phyloP scores from a whole-genome alignment of 1,140 invertebrate species.

The Dinoponera quadriceps region DNA sequence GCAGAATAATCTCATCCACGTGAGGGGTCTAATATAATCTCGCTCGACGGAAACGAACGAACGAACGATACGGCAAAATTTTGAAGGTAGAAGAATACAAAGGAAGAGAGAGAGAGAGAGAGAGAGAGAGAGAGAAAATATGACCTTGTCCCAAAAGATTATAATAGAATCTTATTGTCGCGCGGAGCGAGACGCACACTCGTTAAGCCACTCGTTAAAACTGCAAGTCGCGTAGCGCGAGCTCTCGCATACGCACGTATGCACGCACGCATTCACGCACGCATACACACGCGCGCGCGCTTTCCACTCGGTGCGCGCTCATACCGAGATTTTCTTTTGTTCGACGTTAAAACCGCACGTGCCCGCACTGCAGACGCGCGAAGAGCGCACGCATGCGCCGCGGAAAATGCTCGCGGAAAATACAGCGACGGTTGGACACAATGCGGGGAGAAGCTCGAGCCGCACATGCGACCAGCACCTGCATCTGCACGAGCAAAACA shows the following conservation, averaged over 20 bases:
- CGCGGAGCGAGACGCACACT: not conserved
- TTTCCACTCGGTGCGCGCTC: not conserved
- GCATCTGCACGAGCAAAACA: constrained; percentile 42
- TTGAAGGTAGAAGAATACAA: not conserved
- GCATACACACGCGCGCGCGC: not conserved
- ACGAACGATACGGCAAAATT: not conserved
- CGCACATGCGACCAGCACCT: constrained; percentile 50
- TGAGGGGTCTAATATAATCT: not conserved
- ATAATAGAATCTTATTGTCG: not conserved
- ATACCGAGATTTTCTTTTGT: constrained; percentile 56
- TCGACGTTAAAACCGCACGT: constrained; percentile 66
- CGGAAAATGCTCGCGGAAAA: constrained; percentile 38
- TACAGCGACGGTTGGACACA: constrained; percentile 37
- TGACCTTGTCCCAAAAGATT: not conserved
- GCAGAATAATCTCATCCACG: not conserved
- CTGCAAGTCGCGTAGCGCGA: constrained; percentile 35
- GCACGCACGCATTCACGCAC: not conserved
- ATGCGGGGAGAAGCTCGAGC: constrained; percentile 30
- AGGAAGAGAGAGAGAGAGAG: no score
- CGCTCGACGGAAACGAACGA: not conserved
- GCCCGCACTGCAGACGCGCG: constrained; percentile 66
- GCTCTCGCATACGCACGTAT: not conserved
- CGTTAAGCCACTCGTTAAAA: constrained; percentile 55
- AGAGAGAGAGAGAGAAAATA: not conserved
- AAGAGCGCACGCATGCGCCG: constrained; percentile 50